Percentiles rank a stretch among this genome's conserved stretches.
These are phyloP conservation scores for Phyto melanocephala DNA, from an alignment of 2,888 invertebrate genomes.

Conservation along the genomic window DNA sequence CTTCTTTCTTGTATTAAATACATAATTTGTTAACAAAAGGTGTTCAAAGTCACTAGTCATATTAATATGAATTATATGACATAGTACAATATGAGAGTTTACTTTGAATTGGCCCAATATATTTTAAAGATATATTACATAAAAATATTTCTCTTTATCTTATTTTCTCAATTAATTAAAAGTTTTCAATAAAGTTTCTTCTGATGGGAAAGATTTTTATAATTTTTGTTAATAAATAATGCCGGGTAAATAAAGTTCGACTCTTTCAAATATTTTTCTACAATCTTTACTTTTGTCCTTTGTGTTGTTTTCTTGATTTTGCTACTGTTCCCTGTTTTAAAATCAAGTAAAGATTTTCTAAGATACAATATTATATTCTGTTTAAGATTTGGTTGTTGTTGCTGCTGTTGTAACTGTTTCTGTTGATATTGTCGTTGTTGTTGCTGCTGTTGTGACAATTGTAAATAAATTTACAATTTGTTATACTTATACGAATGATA, in stretches of 20 bases:
- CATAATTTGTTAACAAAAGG: too few relatives aligned
- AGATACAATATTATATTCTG: not conserved
- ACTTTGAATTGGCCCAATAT: too few relatives aligned
- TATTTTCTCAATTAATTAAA: too few relatives aligned
- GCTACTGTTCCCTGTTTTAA: not conserved
- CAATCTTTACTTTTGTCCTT: not conserved
- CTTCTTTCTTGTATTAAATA: too few relatives aligned
- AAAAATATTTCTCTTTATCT: too few relatives aligned
- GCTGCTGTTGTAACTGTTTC: not conserved
- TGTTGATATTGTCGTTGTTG: not conserved
- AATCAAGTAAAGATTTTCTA: not conserved
- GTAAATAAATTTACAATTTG: constrained; percentile 62
- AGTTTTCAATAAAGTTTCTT: too few relatives aligned
- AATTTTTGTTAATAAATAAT: too few relatives aligned
- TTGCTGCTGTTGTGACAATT: constrained; percentile 42
- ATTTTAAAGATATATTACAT: too few relatives aligned
- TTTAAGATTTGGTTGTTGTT: constrained; percentile 5
- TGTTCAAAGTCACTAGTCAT: too few relatives aligned
- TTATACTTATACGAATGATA: constrained; percentile 43
- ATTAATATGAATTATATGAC: too few relatives aligned
- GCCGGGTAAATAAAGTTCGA: not conserved
- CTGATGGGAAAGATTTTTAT: too few relatives aligned
- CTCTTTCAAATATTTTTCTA: not conserved
- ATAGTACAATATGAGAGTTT: too few relatives aligned
- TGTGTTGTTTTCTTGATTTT: not conserved